phyloP scores from a whole-genome alignment of 2,113 vertebrate genomes.

The Varanus komodoensis region DNA sequence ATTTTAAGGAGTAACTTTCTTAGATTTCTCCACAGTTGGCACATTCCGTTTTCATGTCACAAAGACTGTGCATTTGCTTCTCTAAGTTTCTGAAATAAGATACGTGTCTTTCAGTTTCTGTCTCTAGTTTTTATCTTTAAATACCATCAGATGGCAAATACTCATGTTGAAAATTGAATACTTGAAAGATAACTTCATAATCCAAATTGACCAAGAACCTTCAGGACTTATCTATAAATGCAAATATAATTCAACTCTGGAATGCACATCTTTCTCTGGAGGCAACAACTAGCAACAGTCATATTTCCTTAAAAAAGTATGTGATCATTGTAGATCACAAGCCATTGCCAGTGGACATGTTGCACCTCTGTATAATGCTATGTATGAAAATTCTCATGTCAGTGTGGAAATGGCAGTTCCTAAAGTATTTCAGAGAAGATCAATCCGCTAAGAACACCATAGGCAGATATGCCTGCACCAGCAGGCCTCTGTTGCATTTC shows the following conservation, averaged over 20 bases:
- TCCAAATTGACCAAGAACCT: not conserved
- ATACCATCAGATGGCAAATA: not conserved
- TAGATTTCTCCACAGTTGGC: not conserved
- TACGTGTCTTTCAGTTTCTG: not conserved
- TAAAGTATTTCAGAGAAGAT: not conserved
- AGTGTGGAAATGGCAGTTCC: not conserved
- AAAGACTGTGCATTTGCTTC: not conserved
- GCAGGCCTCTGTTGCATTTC: not conserved
- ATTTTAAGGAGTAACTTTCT: not conserved
- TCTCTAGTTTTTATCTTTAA: not conserved
- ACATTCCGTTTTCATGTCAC: not conserved
- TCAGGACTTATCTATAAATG: not conserved
- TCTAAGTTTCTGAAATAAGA: not conserved
- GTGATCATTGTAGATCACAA: not conserved
- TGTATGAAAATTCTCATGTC: not conserved
- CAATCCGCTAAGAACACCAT: not conserved
- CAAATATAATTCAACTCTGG: not conserved
- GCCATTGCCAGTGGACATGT: not conserved
- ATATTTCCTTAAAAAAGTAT: not conserved
- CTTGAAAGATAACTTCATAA: slow-evolving; percentile 3
- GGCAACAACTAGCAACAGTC: not conserved
- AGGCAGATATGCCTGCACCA: not conserved
- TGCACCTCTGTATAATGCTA: not conserved
- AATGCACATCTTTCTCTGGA: not conserved
- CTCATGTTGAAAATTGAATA: not conserved